These are phyloP conservation scores for Bombus picipes DNA, from an alignment of 1,140 invertebrate genomes.

Conservation along the genomic window DNA sequence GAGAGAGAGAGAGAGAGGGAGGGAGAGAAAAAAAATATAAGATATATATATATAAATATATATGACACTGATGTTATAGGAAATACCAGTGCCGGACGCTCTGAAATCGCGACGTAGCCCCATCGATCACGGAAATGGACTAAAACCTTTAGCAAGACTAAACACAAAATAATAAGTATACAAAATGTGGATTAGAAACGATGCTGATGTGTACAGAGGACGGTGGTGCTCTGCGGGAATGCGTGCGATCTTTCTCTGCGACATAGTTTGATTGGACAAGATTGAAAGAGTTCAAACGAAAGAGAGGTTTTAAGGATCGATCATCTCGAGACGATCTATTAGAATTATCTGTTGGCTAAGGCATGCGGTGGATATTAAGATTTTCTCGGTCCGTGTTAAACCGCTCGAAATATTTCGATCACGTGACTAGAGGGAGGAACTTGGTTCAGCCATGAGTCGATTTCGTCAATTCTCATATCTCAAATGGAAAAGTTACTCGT, in stretches of 20 bases:
- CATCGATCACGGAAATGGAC: not conserved
- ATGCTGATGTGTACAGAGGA: constrained; percentile 42
- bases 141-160: not conserved
- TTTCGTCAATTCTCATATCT: not conserved
- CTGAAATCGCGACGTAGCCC: constrained; percentile 8
- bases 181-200: not conserved
- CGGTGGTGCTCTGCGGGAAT: constrained; percentile 41
- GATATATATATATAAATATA: not conserved
- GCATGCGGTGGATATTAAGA: constrained; percentile 22
- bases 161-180: not conserved
- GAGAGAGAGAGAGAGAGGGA: not conserved
- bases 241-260: constrained; percentile 13
- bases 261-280: not conserved
- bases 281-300: constrained; percentile 1
- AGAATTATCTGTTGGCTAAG: constrained; percentile 59
- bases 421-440: constrained; percentile 33
- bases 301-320: constrained; percentile 50
- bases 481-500: not conserved
- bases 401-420: not conserved
- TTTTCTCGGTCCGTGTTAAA: constrained; percentile 41
- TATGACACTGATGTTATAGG: constrained; percentile 9
- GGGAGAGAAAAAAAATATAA: not conserved
- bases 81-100: constrained; percentile 29
- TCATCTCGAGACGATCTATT: constrained; percentile 37
- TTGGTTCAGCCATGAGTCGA: constrained; percentile 42